A percentile compares a stretch with the other conserved stretches of the same genome.
phyloP scores from a whole-genome alignment of 2,888 invertebrate species.

The Caenorhabditis becei region DNA sequence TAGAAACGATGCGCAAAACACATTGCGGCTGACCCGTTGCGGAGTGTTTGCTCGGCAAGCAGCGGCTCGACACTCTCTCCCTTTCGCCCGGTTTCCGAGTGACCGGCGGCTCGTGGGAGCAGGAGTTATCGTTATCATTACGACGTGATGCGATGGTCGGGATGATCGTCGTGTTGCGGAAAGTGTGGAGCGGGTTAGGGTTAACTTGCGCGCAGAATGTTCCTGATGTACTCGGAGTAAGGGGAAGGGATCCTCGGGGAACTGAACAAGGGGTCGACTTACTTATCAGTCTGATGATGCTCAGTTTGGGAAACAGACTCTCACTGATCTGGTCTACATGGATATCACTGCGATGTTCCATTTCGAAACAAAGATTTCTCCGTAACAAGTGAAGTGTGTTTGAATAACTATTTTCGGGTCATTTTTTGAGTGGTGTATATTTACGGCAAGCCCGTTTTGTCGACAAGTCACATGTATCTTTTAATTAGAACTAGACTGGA shows the following conservation, averaged over 20 bases:
- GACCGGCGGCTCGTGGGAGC: constrained; percentile 17
- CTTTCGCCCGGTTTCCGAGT: constrained; percentile 8
- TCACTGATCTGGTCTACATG: neutral
- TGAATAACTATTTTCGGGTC: constrained; percentile 10
- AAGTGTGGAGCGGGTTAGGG: neutral
- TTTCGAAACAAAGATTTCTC: neutral
- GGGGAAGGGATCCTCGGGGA: neutral
- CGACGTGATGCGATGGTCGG: constrained; percentile 23
- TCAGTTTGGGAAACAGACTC: neutral
- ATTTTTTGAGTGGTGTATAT: neutral
- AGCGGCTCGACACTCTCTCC: constrained; percentile 20
- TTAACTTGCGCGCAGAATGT: neutral
- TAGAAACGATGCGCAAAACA: constrained; percentile 31
- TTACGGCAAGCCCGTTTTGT: neutral
- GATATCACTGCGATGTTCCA: neutral
- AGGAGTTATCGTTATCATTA: constrained; percentile 26
- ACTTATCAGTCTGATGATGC: too few relatives aligned
- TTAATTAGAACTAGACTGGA: neutral
- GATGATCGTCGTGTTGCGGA: constrained; percentile 15
- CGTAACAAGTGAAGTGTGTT: constrained; percentile 8
- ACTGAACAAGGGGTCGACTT: neutral
- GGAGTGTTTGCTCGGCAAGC: constrained; percentile 48
- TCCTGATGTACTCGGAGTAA: neutral
- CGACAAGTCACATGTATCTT: neutral
- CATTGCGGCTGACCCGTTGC: constrained; percentile 16